Conservation (phyloP, 1,140 invertebrate genomes). For the Musca domestica region DNA sequence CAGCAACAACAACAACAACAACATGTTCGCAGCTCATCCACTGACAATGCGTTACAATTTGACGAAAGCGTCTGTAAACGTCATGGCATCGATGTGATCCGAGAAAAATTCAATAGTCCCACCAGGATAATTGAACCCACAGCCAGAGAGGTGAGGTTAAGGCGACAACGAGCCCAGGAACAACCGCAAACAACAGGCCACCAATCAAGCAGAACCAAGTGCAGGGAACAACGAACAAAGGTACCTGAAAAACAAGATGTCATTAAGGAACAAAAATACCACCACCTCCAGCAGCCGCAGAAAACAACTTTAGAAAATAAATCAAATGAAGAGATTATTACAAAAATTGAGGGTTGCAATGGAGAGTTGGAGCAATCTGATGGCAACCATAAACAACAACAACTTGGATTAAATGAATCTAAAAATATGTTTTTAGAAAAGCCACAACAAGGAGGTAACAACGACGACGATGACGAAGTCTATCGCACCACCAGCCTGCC, state of each 20-base stretch:
- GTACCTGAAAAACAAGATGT: constrained; percentile 17
- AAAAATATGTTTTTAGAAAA: neutral
- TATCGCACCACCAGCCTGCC: constrained; percentile 27
- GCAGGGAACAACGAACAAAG: neutral
- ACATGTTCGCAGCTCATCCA: constrained; percentile 13
- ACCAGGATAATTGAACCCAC: constrained; percentile 39
- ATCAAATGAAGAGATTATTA: constrained; percentile 9
- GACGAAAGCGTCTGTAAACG: constrained; percentile 29
- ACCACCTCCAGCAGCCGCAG: neutral
- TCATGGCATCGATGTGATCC: constrained; percentile 39
- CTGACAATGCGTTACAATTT: constrained; percentile 28
- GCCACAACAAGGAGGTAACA: neutral
- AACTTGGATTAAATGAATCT: neutral
- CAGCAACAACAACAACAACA: neutral
- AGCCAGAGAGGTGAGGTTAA: constrained; percentile 18
- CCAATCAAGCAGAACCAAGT: constrained; percentile 3
- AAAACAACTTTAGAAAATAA: neutral
- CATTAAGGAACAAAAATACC: neutral
- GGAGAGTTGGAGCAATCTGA: neutral
- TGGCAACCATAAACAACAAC: constrained; percentile 10
- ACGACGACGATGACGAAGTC: constrained; percentile 6
- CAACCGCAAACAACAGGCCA: constrained; percentile 13
- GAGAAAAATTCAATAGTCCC: constrained; percentile 46
- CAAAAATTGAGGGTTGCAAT: neutral
- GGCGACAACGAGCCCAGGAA: constrained; percentile 6